Conservation (phyloP, 2,797 vertebrate species). For the Propithecus deckenii region DNA sequence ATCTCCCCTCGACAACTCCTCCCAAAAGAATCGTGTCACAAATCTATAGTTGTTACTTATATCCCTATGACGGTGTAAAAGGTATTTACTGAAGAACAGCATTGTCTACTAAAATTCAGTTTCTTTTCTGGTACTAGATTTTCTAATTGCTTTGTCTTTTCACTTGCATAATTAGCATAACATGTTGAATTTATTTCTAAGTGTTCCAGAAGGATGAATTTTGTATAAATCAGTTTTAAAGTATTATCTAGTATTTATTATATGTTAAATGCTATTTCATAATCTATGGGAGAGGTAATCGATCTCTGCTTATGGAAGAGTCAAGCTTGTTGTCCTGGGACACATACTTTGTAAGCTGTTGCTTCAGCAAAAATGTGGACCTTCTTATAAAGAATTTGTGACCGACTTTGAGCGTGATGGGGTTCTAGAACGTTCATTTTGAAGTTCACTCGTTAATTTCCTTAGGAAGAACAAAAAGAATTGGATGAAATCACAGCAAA, state of each 20-base stretch:
- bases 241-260: neutral
- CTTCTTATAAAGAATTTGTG: constrained; percentile 23
- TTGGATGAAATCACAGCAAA: constrained; percentile 98
- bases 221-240: neutral
- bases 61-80: neutral
- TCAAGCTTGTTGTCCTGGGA: neutral
- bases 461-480: constrained; percentile 96
- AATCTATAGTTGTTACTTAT: neutral
- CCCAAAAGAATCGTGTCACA: neutral
- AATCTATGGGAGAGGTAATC: neutral
- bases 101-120: neutral
- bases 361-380: neutral
- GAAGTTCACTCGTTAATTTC: constrained; percentile 65
- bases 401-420: neutral
- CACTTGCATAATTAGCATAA: constrained; percentile 4
- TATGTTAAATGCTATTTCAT: neutral
- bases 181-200: neutral
- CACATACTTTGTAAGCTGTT: neutral
- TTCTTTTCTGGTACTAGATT: neutral
- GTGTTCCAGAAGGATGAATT: constrained; percentile 8
- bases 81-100: neutral
- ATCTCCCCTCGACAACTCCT: neutral
- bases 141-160: constrained; percentile 23
- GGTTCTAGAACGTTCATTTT: constrained; percentile 39
- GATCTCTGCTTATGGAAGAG: neutral